Evolutionary conservation across 2,797 vertebrate species (phyloP), one percentile per base, ranked within the genome.

Genomic region (Graptemys geographica): DNA sequence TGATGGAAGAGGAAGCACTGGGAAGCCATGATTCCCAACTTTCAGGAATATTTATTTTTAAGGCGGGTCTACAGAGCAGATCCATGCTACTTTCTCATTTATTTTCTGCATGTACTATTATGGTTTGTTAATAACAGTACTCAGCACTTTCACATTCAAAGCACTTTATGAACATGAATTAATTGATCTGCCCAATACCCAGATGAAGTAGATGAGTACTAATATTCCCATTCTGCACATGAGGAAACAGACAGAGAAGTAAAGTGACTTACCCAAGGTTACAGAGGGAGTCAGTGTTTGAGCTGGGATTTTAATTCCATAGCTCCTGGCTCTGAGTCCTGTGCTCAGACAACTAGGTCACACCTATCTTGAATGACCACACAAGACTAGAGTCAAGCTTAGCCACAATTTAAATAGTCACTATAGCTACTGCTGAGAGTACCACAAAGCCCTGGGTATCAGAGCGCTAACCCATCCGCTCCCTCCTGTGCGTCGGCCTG

Each of bases 1-100:
- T 82, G 41, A 88, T 91, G 82, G 92, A 79, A 96, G 92, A 94
- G 49, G 51, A n/a, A 88, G 16, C 37, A 86, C 27, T 85, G 57
- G 31, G 81, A 23, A 44, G 19, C 28, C n/a, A 92, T 55, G 65
- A 90, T 57, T 92, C n/a, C 52, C 86, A 90, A 90, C 83, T 87
- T 18, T 82, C 57, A 72, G 33, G 8, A 84, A 78, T 78, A 78
- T 31, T 41, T 72, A 18, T 49, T 56, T 78, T 76, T 69, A 87
- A 89, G 52, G 47, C 3, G 92, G 21, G 5, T 87, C 44, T n/a
- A 41, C 31, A 82, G 56, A 41, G 5, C 1, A 84, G 57, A 56
- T 78, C 44, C 41, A 16, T 4, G 9, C 33, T 94, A 55, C 13
- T 10, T 25, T 21, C 69, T 49, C 27, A 37, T 37, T 44, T 79